Conservation (phyloP, 2,113 vertebrate genomes). For the Alosa alosa region DNA sequence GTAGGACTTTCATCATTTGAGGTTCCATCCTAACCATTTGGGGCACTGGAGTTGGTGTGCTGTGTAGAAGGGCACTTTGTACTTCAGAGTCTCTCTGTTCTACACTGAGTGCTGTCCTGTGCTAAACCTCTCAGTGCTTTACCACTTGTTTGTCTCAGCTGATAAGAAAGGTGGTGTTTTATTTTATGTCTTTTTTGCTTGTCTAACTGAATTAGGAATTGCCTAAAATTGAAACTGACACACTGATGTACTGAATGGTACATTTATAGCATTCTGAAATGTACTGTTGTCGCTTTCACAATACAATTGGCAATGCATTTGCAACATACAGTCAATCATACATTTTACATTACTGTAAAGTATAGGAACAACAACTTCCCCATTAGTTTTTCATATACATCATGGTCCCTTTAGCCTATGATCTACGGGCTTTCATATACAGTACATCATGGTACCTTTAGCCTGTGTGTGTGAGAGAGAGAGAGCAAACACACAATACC, state of each 20-base stretch:
- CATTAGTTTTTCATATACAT: too few relatives aligned
- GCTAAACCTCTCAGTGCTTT: not conserved
- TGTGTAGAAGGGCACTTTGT: not conserved
- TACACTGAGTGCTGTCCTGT: not conserved
- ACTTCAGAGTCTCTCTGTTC: not conserved
- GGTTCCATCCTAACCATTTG: not conserved
- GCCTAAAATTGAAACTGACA: not conserved
- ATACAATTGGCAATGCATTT: not conserved
- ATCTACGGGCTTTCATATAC: not conserved
- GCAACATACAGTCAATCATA: not conserved
- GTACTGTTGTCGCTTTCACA: not conserved
- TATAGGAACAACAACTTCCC: too few relatives aligned
- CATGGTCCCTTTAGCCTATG: too few relatives aligned
- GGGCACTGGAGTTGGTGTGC: not conserved
- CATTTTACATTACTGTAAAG: too few relatives aligned
- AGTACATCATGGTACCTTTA: too few relatives aligned
- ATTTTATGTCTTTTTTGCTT: not conserved
- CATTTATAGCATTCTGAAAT: not conserved
- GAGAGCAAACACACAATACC: too few relatives aligned
- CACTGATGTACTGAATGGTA: not conserved
- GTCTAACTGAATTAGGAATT: not conserved
- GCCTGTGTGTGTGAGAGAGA: too few relatives aligned
- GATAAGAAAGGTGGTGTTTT: not conserved
- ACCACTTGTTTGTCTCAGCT: not conserved
- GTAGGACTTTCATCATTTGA: not conserved